Conservation (phyloP, 1,140 invertebrate genomes). For the Drosophila nigromelanica region DNA sequence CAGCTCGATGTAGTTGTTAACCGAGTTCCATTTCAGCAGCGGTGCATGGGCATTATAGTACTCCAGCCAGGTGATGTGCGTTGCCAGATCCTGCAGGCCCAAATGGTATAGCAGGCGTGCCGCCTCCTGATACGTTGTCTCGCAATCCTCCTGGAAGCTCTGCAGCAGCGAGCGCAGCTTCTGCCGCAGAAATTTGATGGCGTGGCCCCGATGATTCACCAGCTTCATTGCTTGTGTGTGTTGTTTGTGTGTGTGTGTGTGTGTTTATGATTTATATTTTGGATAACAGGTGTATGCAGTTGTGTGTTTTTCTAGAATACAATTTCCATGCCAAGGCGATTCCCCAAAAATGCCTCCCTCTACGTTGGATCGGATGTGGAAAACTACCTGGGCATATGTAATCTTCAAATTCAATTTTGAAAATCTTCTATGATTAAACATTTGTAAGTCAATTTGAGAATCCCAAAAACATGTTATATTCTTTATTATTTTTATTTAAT, state of each 20-base stretch:
- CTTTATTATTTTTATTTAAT: too few species aligned
- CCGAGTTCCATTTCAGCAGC: conserved; percentile 26
- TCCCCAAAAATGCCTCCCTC: neutral
- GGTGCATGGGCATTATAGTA: conserved; percentile 28
- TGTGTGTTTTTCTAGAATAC: neutral
- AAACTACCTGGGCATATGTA: too few species aligned
- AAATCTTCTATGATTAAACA: too few species aligned
- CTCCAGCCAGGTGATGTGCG: conserved; percentile 33
- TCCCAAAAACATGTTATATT: too few species aligned
- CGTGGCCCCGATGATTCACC: conserved; percentile 22
- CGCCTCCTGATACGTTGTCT: conserved; percentile 10
- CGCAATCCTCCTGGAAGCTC: conserved; percentile 34
- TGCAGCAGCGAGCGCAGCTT: conserved; percentile 20
- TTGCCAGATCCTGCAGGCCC: conserved; percentile 8
- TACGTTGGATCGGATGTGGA: neutral
- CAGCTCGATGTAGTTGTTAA: conserved; percentile 18
- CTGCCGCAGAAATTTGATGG: conserved; percentile 4
- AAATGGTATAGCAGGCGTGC: neutral
- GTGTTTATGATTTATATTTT: neutral
- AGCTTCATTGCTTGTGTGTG: conserved; percentile 7
- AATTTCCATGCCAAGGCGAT: conserved; percentile 3
- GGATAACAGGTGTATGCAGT: neutral
- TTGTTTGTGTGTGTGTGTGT: too few species aligned
- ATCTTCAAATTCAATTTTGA: too few species aligned
- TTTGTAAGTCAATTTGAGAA: too few species aligned